phyloP scores from a whole-genome alignment of 2,113 vertebrate genomes.

The Haemorhous mexicanus region DNA sequence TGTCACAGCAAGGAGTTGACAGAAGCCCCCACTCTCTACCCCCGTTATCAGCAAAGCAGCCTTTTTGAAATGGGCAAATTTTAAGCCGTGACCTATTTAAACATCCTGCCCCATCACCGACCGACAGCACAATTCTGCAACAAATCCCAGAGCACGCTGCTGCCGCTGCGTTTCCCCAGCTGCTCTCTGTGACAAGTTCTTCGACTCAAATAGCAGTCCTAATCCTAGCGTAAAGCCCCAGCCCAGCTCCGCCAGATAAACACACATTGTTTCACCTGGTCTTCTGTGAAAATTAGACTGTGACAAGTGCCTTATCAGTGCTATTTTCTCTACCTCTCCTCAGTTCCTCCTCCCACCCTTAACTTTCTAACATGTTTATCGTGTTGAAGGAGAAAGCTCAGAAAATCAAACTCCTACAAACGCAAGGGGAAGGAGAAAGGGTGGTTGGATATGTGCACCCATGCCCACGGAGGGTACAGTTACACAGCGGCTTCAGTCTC shows the following conservation, averaged over 20 bases:
- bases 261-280: not conserved
- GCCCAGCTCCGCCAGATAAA: not conserved
- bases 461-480: not conserved
- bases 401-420: slow-evolving; percentile 40
- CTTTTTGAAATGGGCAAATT: not conserved
- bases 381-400: not conserved
- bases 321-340: not conserved
- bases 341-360: not conserved
- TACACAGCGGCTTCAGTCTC: not conserved
- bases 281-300: not conserved
- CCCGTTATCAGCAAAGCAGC: not conserved
- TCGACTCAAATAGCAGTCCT: not conserved
- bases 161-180: not conserved
- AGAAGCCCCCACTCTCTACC: not conserved
- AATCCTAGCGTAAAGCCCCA: not conserved
- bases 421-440: not conserved
- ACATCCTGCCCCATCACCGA: not conserved
- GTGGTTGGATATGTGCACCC: not conserved
- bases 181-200: not conserved
- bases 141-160: not conserved
- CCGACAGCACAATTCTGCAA: not conserved
- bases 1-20: not conserved
- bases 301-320: not conserved
- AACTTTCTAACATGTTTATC: slow-evolving; percentile 6
- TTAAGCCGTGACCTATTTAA: not conserved